Percentiles rank a stretch among this genome's conserved stretches.
These are phyloP conservation scores for Hesperia comma DNA, from an alignment of 2,888 invertebrate genomes.

Conservation along the genomic window DNA sequence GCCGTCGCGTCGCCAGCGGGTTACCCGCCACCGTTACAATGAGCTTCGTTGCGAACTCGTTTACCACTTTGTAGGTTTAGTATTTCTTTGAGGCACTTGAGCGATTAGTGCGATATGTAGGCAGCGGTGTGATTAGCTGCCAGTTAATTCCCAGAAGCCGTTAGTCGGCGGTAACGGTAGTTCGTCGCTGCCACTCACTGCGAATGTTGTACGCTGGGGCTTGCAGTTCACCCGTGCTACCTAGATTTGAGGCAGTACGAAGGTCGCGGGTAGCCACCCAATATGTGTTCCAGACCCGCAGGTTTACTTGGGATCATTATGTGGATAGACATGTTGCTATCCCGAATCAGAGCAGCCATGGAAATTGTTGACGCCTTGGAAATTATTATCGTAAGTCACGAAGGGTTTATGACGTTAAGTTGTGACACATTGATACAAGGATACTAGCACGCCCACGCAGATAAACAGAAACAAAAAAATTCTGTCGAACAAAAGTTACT, in stretches of 20 bases:
- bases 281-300: no score
- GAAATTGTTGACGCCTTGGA: no score
- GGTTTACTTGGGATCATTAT: no score
- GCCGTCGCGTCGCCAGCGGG: background rate
- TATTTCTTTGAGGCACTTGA: background rate
- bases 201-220: background rate
- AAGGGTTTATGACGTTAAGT: no score
- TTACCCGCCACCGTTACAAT: background rate
- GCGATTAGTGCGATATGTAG: conserved; percentile 27
- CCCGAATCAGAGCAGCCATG: no score
- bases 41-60: conserved; percentile 7
- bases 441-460: no score
- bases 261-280: background rate
- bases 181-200: conserved; percentile 27
- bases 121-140: conserved; percentile 22
- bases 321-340: no score
- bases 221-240: conserved; percentile 15
- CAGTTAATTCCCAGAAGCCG: conserved; percentile 33
- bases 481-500: no score
- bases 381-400: no score
- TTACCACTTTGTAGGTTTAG: background rate
- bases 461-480: no score
- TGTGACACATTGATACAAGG: no score
- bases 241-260: background rate
- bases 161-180: conserved; percentile 29